Base-by-base conservation (phyloP, 92 coral and sea anemone genomes). In the Palythoa caribaeorum region DNA sequence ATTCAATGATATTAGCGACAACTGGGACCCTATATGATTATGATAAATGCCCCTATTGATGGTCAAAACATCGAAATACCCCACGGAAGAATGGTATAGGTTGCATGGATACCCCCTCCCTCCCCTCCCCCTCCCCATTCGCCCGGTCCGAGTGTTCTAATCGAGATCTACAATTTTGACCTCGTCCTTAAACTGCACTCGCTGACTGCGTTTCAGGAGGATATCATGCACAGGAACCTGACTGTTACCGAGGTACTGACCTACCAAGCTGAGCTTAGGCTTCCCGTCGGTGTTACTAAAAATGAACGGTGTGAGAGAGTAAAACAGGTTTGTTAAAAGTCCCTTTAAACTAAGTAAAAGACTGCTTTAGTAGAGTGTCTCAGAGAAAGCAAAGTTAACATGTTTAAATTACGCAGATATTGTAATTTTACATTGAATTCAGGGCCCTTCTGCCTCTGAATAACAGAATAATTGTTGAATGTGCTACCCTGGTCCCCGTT, bases 161-260 rank as follows among this genome's bases (percentile, higher is more conserved):
- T 44, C 0, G 7, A 44, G 50, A 8, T 44, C 6, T 44, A 44
- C 5, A 4, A 44, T 44, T 44, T 44, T 44, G 50, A 4, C 50
- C 50, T 36, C 40, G 3, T 10, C 14, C 14, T 5, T 69, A 21
- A 21, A 1, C 13, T 70, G 8, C 69, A 5, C 47, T 77, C 28
- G 21, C 80, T 77, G 48, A 17, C 48, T 39, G 40, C 40, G 35
- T 17, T 79, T 54, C 72, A 92, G 94, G 94, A 92, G 37, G 94
- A 92, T 53, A 89, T 87, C 44, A 92, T 92, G 94, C 94, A 92
- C 88, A 84, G 94, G 38, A 89, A 84, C 68, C 88, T 92, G 14
- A 92, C 92, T 1, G 94, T 92, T 3, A 71, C 81, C 20, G 94
- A 92, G 57, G 92, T 92, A 9, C 62, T 92, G 40, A 71, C 83